Evolutionary conservation across 2,888 invertebrate species (phyloP), one percentile per base, ranked within the genome.

Genomic region (Scrobipalpa atriplicella): DNA sequence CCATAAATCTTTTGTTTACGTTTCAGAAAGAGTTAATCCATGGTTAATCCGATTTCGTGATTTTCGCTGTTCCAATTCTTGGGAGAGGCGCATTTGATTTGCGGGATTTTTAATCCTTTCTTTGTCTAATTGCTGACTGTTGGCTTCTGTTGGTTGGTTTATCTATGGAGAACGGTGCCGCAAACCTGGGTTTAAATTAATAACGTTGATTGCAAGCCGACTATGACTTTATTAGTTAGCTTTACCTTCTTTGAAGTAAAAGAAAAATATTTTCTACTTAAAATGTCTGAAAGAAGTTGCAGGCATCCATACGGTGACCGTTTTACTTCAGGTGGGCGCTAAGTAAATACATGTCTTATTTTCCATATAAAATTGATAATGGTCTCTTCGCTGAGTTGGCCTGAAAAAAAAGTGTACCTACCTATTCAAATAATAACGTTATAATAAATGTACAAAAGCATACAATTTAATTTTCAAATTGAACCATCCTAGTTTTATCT

Each of bases 1-100:
- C 18, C 52, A 36, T 51, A 52, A 51, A 63, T 36, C 36, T 58
- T 36, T 58, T 58, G 58, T 58, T 58, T 58, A 38, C 58, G 16
- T 58, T 56, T 56, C 2, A 13, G 54, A 56, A 47, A n/a, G 47
- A 19, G 21, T 19, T 9, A 52, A 29, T 29, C 29, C 29, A 29
- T 19, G 3, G 29, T 36, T 58, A 56, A 58, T 38, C 29, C 16
- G 58, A 58, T 38, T 58, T 38, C 11, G 16, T 16, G 8, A 38
- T 58, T 10, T 18, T 21, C 18, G 54, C 11, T 54, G 16, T 54
- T 19, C 54, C 5, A 1, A 58, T 56, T 56, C 56, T 56, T 13
- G 29, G 56, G 13, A 58, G 13, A n/a, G 11, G 2, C 2, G 16
- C 19, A n/a, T n/a, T 19, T 52, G 19, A 52, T 52, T 52, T 52